Evolutionary conservation across 1,140 invertebrate genomes (phyloP).

Genomic region (Heliconius eleuchia): DNA sequence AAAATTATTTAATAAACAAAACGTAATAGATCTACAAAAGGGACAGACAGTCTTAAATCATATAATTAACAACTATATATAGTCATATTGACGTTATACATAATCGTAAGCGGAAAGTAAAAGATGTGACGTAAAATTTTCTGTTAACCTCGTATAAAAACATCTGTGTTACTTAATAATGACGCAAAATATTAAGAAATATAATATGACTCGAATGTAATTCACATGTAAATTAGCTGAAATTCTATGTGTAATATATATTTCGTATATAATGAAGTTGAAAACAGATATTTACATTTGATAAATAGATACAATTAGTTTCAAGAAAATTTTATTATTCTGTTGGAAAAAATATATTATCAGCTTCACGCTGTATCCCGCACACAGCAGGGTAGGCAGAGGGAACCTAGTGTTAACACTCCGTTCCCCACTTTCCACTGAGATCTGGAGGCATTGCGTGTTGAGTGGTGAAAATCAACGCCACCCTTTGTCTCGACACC

Average conservation of each 20-base stretch:
- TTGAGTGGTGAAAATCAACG: no score
- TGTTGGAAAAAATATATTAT: no score
- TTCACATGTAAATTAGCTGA: no score
- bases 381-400: no score
- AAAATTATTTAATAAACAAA: neutral
- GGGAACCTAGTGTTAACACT: no score
- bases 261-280: no score
- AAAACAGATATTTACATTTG: neutral
- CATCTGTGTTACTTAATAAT: neutral
- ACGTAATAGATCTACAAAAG: neutral
- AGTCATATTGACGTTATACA: neutral
- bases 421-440: no score
- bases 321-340: neutral
- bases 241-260: no score
- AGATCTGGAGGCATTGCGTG: no score
- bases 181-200: neutral
- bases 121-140: neutral
- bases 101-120: neutral
- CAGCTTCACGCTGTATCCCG: no score
- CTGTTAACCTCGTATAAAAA: conserved; percentile 4
- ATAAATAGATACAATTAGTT: neutral
- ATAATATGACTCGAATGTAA: no score
- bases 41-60: neutral
- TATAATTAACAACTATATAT: neutral
- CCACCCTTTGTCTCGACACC: no score